Percentiles rank a stretch among this genome's conserved stretches.
Evolutionary conservation across 2,888 invertebrate genomes (phyloP).

Genomic region (Poecilobothrus nobilitatus): DNA sequence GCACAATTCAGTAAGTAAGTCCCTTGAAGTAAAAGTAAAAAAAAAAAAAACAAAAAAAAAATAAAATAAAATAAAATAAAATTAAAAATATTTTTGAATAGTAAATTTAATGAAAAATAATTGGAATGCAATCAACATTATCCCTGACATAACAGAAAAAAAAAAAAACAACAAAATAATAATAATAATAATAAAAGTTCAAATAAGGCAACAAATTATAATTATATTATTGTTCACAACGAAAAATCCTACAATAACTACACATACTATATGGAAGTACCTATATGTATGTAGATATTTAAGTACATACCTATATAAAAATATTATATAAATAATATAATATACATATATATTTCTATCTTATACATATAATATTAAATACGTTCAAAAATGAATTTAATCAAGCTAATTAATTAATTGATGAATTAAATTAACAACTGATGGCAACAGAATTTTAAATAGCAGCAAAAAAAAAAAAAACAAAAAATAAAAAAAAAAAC

Average conservation of each 20-base stretch:
- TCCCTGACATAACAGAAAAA: not conserved
- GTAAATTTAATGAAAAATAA: not conserved
- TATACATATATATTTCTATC: no score
- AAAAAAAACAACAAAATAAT: not conserved
- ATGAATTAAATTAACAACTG: not conserved
- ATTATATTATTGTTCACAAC: no score
- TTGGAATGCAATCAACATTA: slow-evolving; percentile 1
- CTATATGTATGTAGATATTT: no score
- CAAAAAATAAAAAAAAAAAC: no score
- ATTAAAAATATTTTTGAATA: not conserved
- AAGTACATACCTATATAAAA: no score
- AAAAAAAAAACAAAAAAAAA: not conserved
- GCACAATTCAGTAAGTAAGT: not conserved
- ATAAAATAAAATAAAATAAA: not conserved
- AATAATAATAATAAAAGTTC: no score
- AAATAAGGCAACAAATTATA: no score
- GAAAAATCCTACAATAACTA: not conserved
- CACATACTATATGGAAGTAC: not conserved
- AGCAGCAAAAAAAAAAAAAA: no score
- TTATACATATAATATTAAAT: not conserved
- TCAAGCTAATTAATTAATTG: slow-evolving; percentile 1
- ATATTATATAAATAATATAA: no score
- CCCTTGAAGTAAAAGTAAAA: not conserved
- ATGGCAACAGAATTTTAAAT: not conserved
- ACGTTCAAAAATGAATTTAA: not conserved